Evolutionary conservation across 1,140 invertebrate species (phyloP).

Genomic region (Pseudomyrmex concolor): DNA sequence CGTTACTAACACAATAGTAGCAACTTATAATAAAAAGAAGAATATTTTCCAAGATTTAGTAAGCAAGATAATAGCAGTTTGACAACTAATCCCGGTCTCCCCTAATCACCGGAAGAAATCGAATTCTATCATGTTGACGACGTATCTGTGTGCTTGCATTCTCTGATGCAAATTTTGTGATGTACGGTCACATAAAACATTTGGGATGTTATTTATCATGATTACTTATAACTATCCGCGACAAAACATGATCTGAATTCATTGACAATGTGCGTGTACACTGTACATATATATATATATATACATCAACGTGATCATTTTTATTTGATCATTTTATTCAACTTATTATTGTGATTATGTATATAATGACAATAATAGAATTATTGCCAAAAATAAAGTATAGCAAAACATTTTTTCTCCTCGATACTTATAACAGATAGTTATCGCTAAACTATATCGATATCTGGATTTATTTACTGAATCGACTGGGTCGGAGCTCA

Average conservation of each 20-base stretch:
- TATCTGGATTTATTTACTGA: conserved; percentile 1
- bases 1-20: too few species aligned
- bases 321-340: not conserved
- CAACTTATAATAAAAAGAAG: too few species aligned
- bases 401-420: not conserved
- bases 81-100: too few species aligned
- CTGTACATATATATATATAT: conserved; percentile 4
- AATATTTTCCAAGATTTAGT: too few species aligned
- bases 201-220: conserved; percentile 11
- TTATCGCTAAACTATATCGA: not conserved
- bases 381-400: too few species aligned
- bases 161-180: not conserved
- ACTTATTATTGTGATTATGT: not conserved
- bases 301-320: conserved; percentile 4
- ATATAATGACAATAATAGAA: not conserved
- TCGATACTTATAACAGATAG: too few species aligned
- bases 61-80: too few species aligned
- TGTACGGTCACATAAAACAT: too few species aligned
- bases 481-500: not conserved
- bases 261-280: conserved; percentile 33
- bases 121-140: conserved; percentile 14
- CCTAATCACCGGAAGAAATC: conserved; percentile 37
- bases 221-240: conserved; percentile 25
- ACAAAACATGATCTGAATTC: conserved; percentile 26
- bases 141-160: not conserved